Conservation (phyloP, 2,113 vertebrate genomes). For the Macrotus californicus region DNA sequence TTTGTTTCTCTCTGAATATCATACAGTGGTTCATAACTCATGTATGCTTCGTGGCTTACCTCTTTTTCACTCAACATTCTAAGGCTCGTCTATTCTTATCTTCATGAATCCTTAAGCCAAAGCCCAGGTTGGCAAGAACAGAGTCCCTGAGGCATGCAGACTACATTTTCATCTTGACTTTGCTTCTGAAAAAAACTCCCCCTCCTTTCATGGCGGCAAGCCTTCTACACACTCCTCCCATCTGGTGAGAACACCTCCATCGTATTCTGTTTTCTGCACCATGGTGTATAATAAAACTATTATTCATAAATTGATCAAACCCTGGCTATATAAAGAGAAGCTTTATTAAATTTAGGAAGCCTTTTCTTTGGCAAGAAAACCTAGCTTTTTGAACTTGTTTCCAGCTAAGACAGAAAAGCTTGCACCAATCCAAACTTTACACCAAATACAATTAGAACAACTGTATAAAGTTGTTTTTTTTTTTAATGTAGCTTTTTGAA, state of each 20-base stretch:
- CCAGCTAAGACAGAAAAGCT: neutral
- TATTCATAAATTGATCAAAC: neutral
- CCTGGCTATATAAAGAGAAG: neutral
- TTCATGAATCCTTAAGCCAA: constrained; percentile 29
- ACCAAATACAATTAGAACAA: constrained; percentile 8
- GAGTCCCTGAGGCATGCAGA: neutral
- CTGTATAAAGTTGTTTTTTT: neutral
- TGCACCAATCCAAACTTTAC: neutral
- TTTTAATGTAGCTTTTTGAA: neutral
- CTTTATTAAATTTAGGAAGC: neutral
- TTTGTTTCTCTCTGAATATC: neutral
- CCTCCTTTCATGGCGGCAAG: neutral
- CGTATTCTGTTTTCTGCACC: neutral
- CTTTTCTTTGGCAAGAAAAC: neutral
- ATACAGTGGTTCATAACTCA: neutral
- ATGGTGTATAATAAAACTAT: neutral
- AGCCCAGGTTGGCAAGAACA: neutral
- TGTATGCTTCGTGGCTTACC: neutral
- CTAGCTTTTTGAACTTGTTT: neutral
- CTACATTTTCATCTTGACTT: neutral
- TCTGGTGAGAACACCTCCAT: neutral
- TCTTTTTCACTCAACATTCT: neutral
- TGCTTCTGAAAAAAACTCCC: neutral
- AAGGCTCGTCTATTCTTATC: neutral
- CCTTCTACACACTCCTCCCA: neutral